Percentiles rank a stretch among this genome's conserved stretches.
Evolutionary conservation across 2,113 vertebrate genomes (phyloP).

Genomic region (Ceyx melanurus): DNA sequence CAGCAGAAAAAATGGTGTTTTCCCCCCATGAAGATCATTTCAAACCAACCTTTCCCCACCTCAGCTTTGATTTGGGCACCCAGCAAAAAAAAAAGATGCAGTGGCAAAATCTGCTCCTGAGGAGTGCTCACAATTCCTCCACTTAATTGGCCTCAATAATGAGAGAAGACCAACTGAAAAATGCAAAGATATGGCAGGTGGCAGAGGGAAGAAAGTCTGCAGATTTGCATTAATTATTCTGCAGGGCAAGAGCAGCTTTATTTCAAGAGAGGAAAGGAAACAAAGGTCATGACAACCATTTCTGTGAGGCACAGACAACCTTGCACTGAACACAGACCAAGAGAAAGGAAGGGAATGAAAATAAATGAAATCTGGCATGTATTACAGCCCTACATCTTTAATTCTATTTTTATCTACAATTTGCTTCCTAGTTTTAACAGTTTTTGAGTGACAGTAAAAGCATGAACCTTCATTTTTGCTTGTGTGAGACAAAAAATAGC

Average conservation of each 20-base stretch:
- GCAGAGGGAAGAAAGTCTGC: neutral
- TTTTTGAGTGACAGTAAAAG: neutral
- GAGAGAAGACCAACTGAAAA: neutral
- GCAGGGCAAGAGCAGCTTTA: neutral
- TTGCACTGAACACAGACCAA: neutral
- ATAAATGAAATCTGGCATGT: neutral
- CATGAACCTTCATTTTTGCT: neutral
- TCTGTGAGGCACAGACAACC: neutral
- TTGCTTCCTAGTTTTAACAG: neutral
- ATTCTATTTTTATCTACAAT: neutral
- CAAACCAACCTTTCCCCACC: neutral
- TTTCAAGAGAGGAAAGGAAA: neutral
- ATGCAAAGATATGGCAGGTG: neutral
- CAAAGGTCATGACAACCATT: neutral
- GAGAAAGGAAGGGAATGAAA: neutral
- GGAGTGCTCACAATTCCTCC: neutral
- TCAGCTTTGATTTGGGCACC: neutral
- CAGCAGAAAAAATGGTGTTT: neutral
- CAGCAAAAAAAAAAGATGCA: neutral
- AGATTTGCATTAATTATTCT: neutral
- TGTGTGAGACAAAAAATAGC: neutral
- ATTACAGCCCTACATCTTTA: neutral
- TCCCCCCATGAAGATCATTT: neutral
- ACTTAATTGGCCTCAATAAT: neutral
- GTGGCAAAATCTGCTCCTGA: neutral